These are phyloP conservation scores for Phortica variegata DNA, from an alignment of 1,140 invertebrate species.

Conservation along the genomic window DNA sequence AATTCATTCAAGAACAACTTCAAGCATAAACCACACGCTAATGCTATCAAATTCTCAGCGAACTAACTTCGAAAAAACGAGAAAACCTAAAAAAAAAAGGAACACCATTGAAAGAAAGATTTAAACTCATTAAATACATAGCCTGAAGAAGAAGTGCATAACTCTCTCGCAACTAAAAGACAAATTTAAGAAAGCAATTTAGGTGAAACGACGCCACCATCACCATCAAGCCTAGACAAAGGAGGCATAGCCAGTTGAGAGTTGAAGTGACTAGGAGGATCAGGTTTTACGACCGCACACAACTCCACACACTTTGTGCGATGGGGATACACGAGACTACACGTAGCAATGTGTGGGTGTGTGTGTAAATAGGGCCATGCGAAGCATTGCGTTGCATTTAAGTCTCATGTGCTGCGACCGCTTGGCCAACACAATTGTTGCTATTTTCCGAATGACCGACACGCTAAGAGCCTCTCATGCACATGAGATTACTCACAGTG, in stretches of 20 bases:
- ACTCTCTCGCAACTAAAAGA: background rate
- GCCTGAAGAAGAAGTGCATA: too few relatives aligned
- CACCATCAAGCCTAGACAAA: background rate
- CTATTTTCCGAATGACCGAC: constrained; percentile 8
- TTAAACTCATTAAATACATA: too few relatives aligned
- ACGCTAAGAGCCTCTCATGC: constrained; percentile 12
- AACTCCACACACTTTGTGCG: constrained; percentile 3
- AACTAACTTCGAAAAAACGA: background rate
- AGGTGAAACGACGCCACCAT: background rate
- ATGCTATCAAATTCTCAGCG: too few relatives aligned
- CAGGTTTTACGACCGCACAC: too few relatives aligned
- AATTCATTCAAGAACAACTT: too few relatives aligned
- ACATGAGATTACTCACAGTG: constrained; percentile 20
- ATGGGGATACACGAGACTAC: background rate
- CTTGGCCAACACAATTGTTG: constrained; percentile 3
- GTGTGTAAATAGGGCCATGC: constrained; percentile 36
- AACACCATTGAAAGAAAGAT: background rate
- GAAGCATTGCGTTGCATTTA: background rate
- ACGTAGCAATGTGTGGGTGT: constrained; percentile 26
- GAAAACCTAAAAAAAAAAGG: background rate
- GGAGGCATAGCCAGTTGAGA: background rate
- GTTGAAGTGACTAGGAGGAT: constrained; percentile 19
- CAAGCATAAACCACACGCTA: too few relatives aligned
- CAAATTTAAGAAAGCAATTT: constrained; percentile 19
- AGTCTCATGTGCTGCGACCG: constrained; percentile 1